phyloP scores from a whole-genome alignment of 2,113 vertebrate species.

The Ciconia boyciana region DNA sequence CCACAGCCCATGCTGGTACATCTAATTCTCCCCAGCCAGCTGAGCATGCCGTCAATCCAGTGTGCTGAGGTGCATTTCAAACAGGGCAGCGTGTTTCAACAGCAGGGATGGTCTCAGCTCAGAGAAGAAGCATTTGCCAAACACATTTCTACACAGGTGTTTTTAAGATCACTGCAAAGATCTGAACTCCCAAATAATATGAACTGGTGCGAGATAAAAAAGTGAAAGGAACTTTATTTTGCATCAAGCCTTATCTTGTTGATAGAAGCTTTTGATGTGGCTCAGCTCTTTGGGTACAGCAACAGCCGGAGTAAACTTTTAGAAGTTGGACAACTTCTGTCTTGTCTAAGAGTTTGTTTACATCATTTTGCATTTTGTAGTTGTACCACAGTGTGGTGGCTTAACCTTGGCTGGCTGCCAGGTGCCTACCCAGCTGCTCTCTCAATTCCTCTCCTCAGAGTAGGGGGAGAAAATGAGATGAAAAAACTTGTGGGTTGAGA shows the following conservation, averaged over 20 bases:
- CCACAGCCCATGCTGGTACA: neutral
- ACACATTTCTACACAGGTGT: rapidly evolving
- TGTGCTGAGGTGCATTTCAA: neutral
- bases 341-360: neutral
- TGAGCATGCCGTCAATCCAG: neutral
- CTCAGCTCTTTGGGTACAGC: neutral
- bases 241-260: neutral
- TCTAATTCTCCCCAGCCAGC: neutral
- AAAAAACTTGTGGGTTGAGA: neutral
- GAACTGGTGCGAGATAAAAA: neutral
- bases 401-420: neutral
- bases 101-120: neutral
- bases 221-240: neutral
- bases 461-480: neutral
- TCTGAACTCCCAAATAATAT: neutral
- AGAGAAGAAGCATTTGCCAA: neutral
- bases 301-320: neutral
- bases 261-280: neutral
- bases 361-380: neutral
- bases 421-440: neutral
- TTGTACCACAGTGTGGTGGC: neutral
- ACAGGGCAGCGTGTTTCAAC: rapidly evolving
- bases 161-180: neutral
- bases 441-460: neutral
- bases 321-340: neutral